Evolutionary conservation across 2,797 vertebrate species (phyloP), one percentile per base, ranked within the genome.

Genomic region (Enteromius fasciolatus): DNA sequence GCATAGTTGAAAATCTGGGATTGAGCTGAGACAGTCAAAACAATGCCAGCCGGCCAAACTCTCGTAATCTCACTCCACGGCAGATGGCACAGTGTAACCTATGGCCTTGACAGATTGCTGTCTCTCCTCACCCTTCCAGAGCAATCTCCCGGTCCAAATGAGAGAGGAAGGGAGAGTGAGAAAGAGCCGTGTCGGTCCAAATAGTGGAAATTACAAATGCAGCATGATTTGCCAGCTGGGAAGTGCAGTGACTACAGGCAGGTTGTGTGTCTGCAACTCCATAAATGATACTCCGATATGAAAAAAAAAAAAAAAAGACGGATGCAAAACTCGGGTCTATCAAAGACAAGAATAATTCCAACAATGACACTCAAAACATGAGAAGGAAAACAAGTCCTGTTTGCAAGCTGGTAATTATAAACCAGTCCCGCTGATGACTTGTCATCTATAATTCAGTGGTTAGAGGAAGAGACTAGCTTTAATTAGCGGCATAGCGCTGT

Each of bases 51-150:
- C 86, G 82, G 87, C 88, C 88, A 88, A 85, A 88, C 89, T 91
- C 84, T 83, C 80, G 86, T 93, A 92, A 93, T 93, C 93, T 89
- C 89, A 93, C 92, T 83, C 89, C 87, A 90, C 85, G 91, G 90
- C 94, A 94, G 93, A 94, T 94, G 92, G 92, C 88, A 90, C 90
- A 92, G 89, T 80, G 85, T 91, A 91, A 93, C 93, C 93, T 92
- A 86, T 93, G 92, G 89, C 92, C 92, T 84, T 88, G 90, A 90
- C 92, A 94, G 92, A 94, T 93, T 94, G 91, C 88, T 91, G 90
- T 92, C 91, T 92, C 89, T 91, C 90, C 88, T 88, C 90, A 93
- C 87, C 89, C 91, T 90, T 92, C 90, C 89, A 91, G 89, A 89
- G 46, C 85, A 81, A 87, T 84, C 64, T 81, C 46, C 82, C 59